These are phyloP conservation scores for Rotaria socialis DNA, from an alignment of 2,888 invertebrate genomes.

Conservation along the genomic window DNA sequence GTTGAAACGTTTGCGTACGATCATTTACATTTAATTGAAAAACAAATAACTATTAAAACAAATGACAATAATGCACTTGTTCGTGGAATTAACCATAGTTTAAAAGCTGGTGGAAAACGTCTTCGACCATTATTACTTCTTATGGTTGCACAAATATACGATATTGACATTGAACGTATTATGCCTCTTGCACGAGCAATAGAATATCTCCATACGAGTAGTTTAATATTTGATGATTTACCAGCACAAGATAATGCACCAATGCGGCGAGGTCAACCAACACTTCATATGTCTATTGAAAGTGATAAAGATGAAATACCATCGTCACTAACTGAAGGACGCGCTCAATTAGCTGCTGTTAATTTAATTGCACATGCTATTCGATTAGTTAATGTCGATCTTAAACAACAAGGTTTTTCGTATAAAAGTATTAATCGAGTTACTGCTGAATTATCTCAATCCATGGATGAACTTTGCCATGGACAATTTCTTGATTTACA, in stretches of 20 bases:
- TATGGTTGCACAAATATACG: background rate
- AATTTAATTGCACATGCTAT: conserved; percentile 20
- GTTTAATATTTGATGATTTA: conserved; percentile 39
- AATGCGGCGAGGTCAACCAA: conserved; percentile 35
- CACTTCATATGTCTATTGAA: conserved; percentile 8
- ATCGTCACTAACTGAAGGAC: conserved; percentile 22
- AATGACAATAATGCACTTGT: background rate
- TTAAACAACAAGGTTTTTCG: background rate
- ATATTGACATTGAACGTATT: background rate
- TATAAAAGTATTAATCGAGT: conserved; percentile 25
- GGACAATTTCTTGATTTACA: conserved; percentile 29
- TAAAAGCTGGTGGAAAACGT: conserved; percentile 32
- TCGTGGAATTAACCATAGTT: background rate
- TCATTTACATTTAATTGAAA: background rate
- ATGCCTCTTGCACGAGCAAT: conserved; percentile 2
- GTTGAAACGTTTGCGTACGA: conserved; percentile 1
- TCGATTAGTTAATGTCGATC: background rate
- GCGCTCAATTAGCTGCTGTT: conserved; percentile 27
- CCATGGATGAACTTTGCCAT: conserved; percentile 30
- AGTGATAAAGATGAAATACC: background rate
- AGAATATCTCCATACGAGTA: conserved; percentile 38
- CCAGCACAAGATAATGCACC: conserved; percentile 38
- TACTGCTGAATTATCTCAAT: background rate
- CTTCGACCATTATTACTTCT: conserved; percentile 36
- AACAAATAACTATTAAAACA: background rate